Evolutionary conservation across 2,113 vertebrate genomes (phyloP).

Genomic region (Syrrhaptes paradoxus): DNA sequence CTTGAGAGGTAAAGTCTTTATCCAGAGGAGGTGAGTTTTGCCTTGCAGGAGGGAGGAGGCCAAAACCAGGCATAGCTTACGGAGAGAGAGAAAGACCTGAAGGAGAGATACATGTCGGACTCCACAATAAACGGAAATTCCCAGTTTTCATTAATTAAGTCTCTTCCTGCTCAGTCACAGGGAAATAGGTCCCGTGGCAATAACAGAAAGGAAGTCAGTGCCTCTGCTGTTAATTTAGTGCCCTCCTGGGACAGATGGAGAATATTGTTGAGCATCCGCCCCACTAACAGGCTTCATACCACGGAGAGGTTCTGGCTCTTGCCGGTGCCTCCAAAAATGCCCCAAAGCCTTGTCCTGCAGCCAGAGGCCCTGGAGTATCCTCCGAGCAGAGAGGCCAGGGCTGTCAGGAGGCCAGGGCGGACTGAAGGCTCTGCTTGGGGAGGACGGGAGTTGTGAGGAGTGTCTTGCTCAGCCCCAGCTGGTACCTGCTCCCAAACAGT

Average conservation of each 20-base stretch:
- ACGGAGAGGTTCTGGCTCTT: neutral
- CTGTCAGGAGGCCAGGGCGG: rapidly evolving
- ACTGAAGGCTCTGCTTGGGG: neutral
- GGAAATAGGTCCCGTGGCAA: neutral
- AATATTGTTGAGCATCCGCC: neutral
- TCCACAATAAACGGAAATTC: neutral
- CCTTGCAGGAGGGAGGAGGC: neutral
- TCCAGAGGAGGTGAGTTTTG: neutral
- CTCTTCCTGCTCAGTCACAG: neutral
- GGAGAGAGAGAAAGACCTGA: neutral
- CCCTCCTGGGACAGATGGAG: neutral
- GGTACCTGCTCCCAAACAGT: neutral
- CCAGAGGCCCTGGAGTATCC: neutral
- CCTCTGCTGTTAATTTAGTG: neutral
- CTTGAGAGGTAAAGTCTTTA: neutral
- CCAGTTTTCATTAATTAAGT: neutral
- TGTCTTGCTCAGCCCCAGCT: neutral
- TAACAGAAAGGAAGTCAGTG: neutral
- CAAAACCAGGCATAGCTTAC: neutral
- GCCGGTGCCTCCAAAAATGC: neutral
- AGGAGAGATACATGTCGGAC: neutral
- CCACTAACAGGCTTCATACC: neutral
- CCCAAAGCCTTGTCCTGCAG: neutral
- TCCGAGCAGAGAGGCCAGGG: neutral
- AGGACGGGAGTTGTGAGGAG: neutral